Percentiles rank a stretch among this genome's conserved stretches.
Evolutionary conservation across 2,113 vertebrate genomes (phyloP).

Genomic region (Nesoenas mayeri): DNA sequence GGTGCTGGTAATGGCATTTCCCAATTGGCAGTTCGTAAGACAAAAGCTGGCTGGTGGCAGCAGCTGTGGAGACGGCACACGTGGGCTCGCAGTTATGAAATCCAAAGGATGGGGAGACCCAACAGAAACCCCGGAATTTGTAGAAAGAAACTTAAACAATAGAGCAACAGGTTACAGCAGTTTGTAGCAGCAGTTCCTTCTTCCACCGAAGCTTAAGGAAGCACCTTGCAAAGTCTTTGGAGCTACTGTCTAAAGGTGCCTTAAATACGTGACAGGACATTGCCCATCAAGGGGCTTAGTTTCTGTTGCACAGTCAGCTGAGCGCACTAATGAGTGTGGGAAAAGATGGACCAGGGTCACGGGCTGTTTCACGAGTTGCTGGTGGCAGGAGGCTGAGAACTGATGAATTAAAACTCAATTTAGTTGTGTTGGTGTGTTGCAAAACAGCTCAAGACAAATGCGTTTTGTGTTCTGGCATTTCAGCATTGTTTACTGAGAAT

Average conservation of each 20-base stretch:
- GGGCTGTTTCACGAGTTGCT: background rate
- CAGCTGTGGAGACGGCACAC: background rate
- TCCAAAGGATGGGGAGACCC: background rate
- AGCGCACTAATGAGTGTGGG: accelerated
- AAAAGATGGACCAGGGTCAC: background rate
- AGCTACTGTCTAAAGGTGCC: background rate
- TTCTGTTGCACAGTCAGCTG: background rate
- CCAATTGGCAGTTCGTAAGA: background rate
- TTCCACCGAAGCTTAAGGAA: background rate
- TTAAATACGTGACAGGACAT: background rate
- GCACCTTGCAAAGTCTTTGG: background rate
- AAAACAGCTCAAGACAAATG: background rate
- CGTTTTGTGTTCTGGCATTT: background rate
- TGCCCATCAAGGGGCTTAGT: background rate
- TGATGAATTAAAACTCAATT: background rate
- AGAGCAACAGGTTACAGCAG: background rate
- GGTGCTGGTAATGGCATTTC: background rate
- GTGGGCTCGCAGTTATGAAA: background rate
- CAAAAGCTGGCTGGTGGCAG: background rate
- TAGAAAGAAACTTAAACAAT: background rate
- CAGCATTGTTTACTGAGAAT: background rate
- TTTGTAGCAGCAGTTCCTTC: background rate
- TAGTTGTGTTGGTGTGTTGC: background rate
- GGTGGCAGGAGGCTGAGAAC: background rate
- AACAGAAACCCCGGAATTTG: background rate